These are phyloP conservation scores for Kradibia gibbosae DNA, from an alignment of 1,140 invertebrate genomes.

Conservation along the genomic window DNA sequence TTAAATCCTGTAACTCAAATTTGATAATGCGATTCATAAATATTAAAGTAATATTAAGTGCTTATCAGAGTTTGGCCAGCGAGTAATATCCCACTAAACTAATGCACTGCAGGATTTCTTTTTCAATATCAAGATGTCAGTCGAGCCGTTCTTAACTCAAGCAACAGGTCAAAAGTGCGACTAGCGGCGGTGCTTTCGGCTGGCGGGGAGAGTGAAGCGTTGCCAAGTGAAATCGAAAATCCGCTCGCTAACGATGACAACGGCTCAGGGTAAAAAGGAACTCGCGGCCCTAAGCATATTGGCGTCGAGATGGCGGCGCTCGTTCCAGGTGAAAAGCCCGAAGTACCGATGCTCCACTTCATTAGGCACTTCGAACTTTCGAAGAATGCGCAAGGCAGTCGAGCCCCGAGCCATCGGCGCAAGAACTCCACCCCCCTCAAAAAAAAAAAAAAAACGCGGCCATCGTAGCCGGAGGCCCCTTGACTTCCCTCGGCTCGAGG, in stretches of 20 bases:
- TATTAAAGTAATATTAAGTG: not conserved
- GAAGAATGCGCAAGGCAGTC: not conserved
- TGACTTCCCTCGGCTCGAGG: no score
- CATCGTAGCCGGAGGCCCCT: not conserved
- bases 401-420: not conserved
- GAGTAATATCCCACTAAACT: not conserved
- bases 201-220: no score
- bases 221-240: no score
- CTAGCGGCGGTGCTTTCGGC: no score
- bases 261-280: not conserved
- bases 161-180: no score
- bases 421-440: conserved; percentile 7
- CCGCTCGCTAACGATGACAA: not conserved
- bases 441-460: not conserved
- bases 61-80: not conserved
- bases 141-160: no score
- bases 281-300: not conserved
- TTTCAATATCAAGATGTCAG: no score
- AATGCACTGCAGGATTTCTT: no score
- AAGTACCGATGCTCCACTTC: conserved; percentile 10
- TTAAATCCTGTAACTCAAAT: not conserved
- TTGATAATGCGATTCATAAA: not conserved
- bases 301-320: not conserved
- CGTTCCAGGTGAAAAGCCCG: not conserved
- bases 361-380: conserved; percentile 18